Percentiles rank a stretch among this genome's conserved stretches.
These are phyloP conservation scores for Hippocampus barbouri DNA, from an alignment of 2,113 vertebrate species.

Conservation along the genomic window DNA sequence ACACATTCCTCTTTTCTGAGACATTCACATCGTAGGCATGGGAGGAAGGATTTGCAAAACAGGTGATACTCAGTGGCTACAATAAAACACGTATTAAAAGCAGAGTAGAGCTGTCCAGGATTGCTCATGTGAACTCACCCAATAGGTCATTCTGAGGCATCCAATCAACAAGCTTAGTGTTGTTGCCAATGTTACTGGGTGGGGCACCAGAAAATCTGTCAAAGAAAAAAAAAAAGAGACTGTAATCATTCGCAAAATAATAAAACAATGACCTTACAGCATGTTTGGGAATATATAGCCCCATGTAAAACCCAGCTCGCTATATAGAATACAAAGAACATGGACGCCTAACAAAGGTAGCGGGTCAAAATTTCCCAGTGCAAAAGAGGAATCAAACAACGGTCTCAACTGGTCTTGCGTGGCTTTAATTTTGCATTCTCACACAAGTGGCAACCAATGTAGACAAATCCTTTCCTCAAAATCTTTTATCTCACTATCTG, in stretches of 20 bases:
- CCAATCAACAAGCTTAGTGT: constrained; percentile 97
- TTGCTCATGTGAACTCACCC: constrained; percentile 73
- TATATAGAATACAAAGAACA: background rate
- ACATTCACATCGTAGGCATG: background rate
- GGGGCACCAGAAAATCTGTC: constrained; percentile 89
- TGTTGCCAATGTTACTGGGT: constrained; percentile 91
- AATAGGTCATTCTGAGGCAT: constrained; percentile 95
- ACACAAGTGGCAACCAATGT: constrained; percentile 13
- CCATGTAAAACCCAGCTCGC: too few relatives aligned
- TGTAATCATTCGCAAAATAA: background rate
- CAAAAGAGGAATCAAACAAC: background rate
- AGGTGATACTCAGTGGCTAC: background rate
- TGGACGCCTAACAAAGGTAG: background rate
- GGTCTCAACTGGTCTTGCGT: background rate
- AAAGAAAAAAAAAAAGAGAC: background rate
- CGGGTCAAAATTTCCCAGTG: background rate
- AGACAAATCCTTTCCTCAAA: constrained; percentile 31
- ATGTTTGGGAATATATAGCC: background rate
- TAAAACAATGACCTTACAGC: background rate
- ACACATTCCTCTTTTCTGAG: background rate
- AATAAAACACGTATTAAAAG: background rate
- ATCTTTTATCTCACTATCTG: constrained; percentile 47
- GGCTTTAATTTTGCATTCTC: background rate
- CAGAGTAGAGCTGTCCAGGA: background rate
- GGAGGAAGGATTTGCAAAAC: background rate